Base-by-base conservation (phyloP, 2,888 invertebrate genomes). In the Criorhina ranunculi region DNA sequence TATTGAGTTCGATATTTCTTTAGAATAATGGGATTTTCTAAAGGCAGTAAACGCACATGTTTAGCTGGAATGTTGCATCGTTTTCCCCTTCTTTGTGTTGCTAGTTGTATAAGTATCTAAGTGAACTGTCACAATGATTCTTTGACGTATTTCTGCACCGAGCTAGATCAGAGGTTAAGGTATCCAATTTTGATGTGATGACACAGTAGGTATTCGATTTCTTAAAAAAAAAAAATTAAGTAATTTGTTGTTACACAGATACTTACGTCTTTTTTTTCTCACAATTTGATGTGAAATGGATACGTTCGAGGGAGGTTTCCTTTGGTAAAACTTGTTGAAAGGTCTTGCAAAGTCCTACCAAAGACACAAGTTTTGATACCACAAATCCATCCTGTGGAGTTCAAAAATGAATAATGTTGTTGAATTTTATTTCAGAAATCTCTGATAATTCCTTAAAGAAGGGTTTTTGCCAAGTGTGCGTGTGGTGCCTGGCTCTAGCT, bases 111-210 rank as follows among this genome's bases (percentile, higher is more conserved):
- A 24, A 24, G 24, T 24, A 24, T 4, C 24, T 11, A 64, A 75
- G 57, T 69, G 79, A 85, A 85, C 75, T 79, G 85, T 85, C 85
- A 78, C 70, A 64, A 44, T 78, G 73, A 79, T 66, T 75, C 51
- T 69, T 51, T 69, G 37, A 72, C 49, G 70, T 49, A 51, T 33
- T 31, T 49, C 31, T 29, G 9, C 9, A 9, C 12, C 1, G 15
- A 19, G 40, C 33, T 17, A 55, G 62, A 55, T 69, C 51, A 77
- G 35, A 70, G 81, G 81, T 82, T 70, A 69, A 70, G 81, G 78
- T 62, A 57, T 83, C 67, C 55, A 55, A 55, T 70, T 76, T 49
- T 60, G 31, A 9, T 35, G n/a, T 31, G 60, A 67, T 79, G 83
- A 73, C 57, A 83, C 35, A 73, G 83, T n/a, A n/a, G n/a, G n/a